Percentiles rank a stretch among this genome's conserved stretches.
phyloP scores from a whole-genome alignment of 2,797 vertebrate genomes.

The Danio albolineatus region DNA sequence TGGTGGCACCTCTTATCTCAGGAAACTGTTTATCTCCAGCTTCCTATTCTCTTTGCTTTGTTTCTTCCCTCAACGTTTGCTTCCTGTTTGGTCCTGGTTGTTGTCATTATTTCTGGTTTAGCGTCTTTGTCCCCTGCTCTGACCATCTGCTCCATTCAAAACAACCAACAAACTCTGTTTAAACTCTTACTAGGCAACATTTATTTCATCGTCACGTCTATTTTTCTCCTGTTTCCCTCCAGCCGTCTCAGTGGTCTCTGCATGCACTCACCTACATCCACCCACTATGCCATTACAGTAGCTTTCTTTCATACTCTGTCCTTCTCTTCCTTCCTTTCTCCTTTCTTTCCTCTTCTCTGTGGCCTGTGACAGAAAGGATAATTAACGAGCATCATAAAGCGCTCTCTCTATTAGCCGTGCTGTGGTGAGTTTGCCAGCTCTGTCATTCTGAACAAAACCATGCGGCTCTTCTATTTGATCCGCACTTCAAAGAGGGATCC shows the following conservation, averaged over 20 bases:
- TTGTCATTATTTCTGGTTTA: slow-evolving; percentile 20
- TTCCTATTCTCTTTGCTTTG: slow-evolving; percentile 68
- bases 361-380: slow-evolving; percentile 87
- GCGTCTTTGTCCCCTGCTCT: slow-evolving; percentile 39
- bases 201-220: slow-evolving; percentile 4
- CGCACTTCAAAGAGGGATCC: slow-evolving; percentile 95
- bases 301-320: slow-evolving; percentile 59
- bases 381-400: slow-evolving; percentile 98
- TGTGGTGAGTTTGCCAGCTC: slow-evolving; percentile 95
- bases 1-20: slow-evolving; percentile 92
- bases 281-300: slow-evolving; percentile 54
- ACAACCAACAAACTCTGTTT: slow-evolving; percentile 6
- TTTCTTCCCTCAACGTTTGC: slow-evolving; percentile 50
- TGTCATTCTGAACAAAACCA: slow-evolving; percentile 98
- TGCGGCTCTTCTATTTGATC: slow-evolving; percentile 95
- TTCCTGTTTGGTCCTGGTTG: background rate
- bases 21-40: slow-evolving; percentile 90
- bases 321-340: slow-evolving; percentile 62
- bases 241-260: slow-evolving; percentile 8
- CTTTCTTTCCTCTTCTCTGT: slow-evolving; percentile 64
- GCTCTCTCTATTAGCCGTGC: slow-evolving; percentile 96
- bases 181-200: background rate
- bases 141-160: slow-evolving; percentile 60
- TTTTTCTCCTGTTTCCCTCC: slow-evolving; percentile 49
- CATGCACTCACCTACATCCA: slow-evolving; percentile 43